Conservation (phyloP, 2,113 vertebrate genomes). For the Irena cyanogastra region DNA sequence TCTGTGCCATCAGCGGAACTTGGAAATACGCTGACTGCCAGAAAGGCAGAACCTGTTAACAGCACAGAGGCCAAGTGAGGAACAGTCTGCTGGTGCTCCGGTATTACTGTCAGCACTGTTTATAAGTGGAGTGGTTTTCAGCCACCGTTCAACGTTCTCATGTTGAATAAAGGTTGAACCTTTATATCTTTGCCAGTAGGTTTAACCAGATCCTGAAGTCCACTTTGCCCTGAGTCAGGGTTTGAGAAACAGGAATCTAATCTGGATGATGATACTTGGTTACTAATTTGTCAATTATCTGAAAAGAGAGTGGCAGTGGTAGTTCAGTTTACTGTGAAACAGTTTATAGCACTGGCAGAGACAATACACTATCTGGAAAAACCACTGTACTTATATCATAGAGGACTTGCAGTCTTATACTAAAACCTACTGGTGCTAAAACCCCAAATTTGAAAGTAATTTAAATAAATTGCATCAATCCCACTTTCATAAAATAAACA, state of each 20-base stretch:
- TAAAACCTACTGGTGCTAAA: neutral
- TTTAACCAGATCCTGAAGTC: neutral
- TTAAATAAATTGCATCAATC: neutral
- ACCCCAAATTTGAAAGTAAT: neutral
- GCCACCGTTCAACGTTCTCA: neutral
- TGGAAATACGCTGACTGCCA: accelerated
- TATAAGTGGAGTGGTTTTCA: neutral
- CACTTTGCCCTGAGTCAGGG: neutral
- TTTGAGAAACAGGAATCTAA: neutral
- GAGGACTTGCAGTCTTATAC: neutral
- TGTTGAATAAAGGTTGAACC: neutral
- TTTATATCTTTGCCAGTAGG: neutral
- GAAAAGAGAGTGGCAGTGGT: neutral
- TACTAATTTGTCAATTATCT: neutral
- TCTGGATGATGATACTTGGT: neutral
- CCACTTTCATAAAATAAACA: neutral
- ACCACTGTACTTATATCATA: neutral
- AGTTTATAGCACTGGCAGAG: neutral
- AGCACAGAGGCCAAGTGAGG: neutral
- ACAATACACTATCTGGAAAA: neutral
- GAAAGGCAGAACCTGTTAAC: neutral
- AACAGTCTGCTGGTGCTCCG: neutral
- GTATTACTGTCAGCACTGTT: neutral
- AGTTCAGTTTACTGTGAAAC: neutral
- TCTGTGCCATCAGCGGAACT: neutral